Base-by-base conservation (phyloP, 2,113 vertebrate genomes). In the Phycodurus eques region DNA sequence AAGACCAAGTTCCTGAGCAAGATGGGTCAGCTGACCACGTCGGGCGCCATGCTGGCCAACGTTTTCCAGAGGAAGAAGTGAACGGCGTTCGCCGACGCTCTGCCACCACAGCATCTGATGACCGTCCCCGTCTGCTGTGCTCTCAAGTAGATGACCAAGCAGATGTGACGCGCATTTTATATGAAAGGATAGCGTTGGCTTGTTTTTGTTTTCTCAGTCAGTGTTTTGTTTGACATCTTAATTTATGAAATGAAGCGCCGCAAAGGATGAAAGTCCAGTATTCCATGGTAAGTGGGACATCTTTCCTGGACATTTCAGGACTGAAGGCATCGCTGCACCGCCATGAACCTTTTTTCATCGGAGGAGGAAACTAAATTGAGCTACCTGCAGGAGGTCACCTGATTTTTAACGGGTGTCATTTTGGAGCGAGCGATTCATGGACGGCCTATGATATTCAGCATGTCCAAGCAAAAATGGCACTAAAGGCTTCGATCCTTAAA, bases 1-100 rank as follows among this genome's bases (percentile, higher is more conserved):
- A 99, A 99, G 92, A 99, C 97, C 85, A 99, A 98, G 93, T 99
- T 99, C 88, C 89, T 99, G 88, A 99, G 96, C 88, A 99, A 99
- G 94, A 98, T 99, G 97, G 98, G 98, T 80, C 98, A 99, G 92
- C 89, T 99, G 88, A 98, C 98, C 68, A 99, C 98, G 0, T 99
- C 98, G 1, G 95, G 98, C 43, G 98, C 97, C 75, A 99, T 99
- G 98, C 53, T 99, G 93, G 98, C 98, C 71, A 99, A 98, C 2
- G 98, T 99, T 88, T 99, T 99, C 92, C 98, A 99, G 93, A 95
- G 98, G 70, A 99, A 99, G 93, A 99, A 99, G 85, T 87, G 80
- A 90, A 78, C 57, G 54, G 47, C 15, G 68, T 78, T 44, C 31
- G 35, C 60, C 85, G n/a, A n/a, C 44, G 22, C 54, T 6, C 42